Percentiles rank a stretch among this genome's conserved stretches.
These are phyloP conservation scores for Pantala flavescens DNA, from an alignment of 1,140 invertebrate genomes.

Conservation along the genomic window DNA sequence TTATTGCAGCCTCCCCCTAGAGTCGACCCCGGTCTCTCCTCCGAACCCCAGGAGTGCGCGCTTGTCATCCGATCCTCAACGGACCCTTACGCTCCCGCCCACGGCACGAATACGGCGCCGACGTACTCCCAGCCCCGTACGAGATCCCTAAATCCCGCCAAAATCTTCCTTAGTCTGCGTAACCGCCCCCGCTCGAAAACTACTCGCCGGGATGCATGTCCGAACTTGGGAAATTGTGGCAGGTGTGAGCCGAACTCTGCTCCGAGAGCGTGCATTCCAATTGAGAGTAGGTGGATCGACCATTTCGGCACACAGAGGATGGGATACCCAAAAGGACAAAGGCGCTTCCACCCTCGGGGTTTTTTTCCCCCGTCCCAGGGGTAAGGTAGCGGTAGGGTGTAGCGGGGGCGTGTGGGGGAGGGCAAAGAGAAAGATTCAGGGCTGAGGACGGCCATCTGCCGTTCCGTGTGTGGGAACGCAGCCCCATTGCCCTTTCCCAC, in stretches of 20 bases:
- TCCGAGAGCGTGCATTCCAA: background rate
- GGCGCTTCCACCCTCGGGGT: background rate
- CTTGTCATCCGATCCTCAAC: too few relatives aligned
- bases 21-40: too few relatives aligned
- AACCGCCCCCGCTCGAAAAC: too few relatives aligned
- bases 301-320: background rate
- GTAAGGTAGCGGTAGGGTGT: background rate
- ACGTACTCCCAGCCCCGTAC: too few relatives aligned
- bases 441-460: background rate
- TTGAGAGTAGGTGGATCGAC: background rate
- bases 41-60: too few relatives aligned
- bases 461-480: constrained; percentile 13
- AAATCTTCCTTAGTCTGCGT: too few relatives aligned
- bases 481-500: constrained; percentile 6
- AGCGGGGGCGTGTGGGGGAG: background rate
- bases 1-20: too few relatives aligned
- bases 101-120: too few relatives aligned
- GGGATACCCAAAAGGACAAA: background rate
- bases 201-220: too few relatives aligned
- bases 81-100: too few relatives aligned
- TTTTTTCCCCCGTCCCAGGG: background rate
- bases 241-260: background rate
- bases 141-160: too few relatives aligned
- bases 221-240: background rate
- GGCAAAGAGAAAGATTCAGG: background rate